phyloP scores from a whole-genome alignment of 2,113 vertebrate species.

The Onychostruthus taczanowskii region DNA sequence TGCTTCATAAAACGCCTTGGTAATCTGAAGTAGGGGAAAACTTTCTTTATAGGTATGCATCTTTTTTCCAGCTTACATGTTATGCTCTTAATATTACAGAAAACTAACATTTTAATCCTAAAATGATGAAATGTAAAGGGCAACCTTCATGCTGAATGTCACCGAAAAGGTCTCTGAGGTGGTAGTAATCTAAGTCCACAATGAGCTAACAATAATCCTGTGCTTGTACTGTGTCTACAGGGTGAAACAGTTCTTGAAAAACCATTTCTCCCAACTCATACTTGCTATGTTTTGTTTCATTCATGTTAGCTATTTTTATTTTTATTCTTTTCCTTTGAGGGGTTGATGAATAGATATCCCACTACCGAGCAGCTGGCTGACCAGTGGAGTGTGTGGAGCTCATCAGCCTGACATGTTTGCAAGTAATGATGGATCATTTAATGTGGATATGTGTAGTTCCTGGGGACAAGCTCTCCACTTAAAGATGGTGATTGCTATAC shows the following conservation, averaged over 20 bases:
- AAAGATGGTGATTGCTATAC: background rate
- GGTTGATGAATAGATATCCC: background rate
- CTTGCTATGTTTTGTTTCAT: background rate
- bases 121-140: background rate
- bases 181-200: background rate
- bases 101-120: background rate
- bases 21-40: background rate
- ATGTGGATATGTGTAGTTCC: background rate
- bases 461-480: background rate
- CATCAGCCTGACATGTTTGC: background rate
- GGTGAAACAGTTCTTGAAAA: background rate
- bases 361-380: background rate
- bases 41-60: background rate
- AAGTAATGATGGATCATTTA: background rate
- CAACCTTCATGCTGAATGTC: background rate
- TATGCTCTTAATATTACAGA: background rate
- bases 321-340: background rate
- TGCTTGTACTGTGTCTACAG: background rate
- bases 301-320: background rate
- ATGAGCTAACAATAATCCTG: background rate
- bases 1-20: background rate
- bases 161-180: background rate
- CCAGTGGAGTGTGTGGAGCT: background rate
- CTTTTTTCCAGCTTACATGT: background rate
- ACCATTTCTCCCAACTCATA: background rate